Conservation (phyloP, 1,140 invertebrate genomes). For the Cyclina sinensis region DNA sequence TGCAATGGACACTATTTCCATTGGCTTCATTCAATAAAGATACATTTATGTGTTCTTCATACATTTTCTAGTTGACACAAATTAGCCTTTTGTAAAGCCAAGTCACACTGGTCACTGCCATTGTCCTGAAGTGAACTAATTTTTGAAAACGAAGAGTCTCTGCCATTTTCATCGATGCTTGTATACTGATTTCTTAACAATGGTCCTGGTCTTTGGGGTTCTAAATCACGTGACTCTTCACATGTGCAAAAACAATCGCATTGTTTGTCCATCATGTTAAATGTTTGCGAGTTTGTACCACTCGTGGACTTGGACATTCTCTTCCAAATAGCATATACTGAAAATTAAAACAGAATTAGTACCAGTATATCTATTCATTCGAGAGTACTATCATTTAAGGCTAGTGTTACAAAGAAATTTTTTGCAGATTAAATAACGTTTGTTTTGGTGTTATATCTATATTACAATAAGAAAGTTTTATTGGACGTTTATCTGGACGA, state of each 20-base stretch:
- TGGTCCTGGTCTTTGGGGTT: background rate
- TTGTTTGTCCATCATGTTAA: background rate
- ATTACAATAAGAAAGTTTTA: background rate
- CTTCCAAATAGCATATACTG: background rate
- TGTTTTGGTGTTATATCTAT: background rate
- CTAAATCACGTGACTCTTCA: background rate
- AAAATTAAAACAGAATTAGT: background rate
- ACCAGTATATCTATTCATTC: background rate
- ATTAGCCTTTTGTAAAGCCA: too few species aligned
- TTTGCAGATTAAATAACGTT: background rate
- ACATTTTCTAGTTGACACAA: too few species aligned
- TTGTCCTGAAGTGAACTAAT: background rate
- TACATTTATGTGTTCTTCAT: too few species aligned
- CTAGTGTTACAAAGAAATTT: background rate
- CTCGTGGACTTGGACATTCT: background rate
- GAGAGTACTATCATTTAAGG: background rate
- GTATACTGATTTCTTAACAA: background rate
- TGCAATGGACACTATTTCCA: too few species aligned
- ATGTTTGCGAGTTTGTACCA: background rate
- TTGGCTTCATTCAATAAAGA: too few species aligned
- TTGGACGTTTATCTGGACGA: background rate
- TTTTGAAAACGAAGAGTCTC: background rate
- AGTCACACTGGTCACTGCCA: too few species aligned
- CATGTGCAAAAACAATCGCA: background rate
- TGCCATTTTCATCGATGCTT: background rate